A percentile compares a stretch with the other conserved stretches of the same genome.
Conservation (phyloP, 2,888 invertebrate species). For the Deroplatys truncata region DNA sequence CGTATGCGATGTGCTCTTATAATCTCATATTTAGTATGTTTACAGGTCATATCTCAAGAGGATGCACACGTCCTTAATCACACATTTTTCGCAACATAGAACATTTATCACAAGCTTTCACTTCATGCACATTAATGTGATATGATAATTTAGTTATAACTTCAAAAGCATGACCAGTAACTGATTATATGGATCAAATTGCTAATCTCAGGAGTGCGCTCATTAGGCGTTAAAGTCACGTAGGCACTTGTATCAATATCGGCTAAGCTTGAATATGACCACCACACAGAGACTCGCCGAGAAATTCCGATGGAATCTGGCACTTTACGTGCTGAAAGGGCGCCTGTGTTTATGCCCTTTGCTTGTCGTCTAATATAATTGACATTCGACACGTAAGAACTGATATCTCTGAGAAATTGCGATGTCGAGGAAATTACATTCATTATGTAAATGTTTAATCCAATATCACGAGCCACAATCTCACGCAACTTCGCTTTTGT, state of each 20-base stretch:
- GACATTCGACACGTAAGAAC: neutral
- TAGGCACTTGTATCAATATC: neutral
- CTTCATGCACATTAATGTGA: neutral
- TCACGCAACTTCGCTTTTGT: neutral
- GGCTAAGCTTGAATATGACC: neutral
- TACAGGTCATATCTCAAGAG: neutral
- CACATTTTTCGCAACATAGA: neutral
- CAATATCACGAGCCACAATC: neutral
- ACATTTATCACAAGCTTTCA: neutral
- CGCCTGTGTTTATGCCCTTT: neutral
- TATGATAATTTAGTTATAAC: neutral
- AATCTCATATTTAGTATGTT: too few relatives aligned
- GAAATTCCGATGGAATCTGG: neutral
- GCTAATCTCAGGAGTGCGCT: neutral
- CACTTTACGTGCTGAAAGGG: neutral
- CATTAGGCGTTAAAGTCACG: neutral
- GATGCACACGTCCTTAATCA: neutral
- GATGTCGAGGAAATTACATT: neutral
- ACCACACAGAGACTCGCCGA: neutral
- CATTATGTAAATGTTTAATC: neutral
- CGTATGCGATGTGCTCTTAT: too few relatives aligned
- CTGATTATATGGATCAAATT: neutral
- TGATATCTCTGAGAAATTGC: neutral
- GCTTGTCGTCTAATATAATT: neutral
- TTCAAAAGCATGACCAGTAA: neutral